Evolutionary conservation across 2,113 vertebrate species (phyloP).

Genomic region (Chamaea fasciata): DNA sequence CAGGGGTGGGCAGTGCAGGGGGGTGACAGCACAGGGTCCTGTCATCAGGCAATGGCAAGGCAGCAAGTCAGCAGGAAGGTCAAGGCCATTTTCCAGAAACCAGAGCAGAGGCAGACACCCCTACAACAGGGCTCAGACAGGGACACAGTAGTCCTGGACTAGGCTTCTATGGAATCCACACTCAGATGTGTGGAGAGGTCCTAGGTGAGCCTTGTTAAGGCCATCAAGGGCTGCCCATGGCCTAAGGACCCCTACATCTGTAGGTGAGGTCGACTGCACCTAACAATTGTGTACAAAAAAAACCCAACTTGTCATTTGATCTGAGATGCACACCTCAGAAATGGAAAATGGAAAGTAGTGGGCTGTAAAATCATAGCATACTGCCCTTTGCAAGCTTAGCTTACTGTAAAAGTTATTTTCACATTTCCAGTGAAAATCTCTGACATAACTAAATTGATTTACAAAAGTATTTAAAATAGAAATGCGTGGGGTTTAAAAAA

Average conservation of each 20-base stretch:
- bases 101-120: not conserved
- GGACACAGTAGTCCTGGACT: not conserved
- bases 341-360: not conserved
- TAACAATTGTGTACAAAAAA: not conserved
- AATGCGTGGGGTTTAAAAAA: not conserved
- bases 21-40: not conserved
- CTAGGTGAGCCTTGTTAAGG: not conserved
- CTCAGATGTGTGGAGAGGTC: not conserved
- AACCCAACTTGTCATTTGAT: not conserved
- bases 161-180: not conserved
- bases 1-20: not conserved
- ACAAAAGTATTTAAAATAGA: constrained; percentile 16
- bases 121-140: not conserved
- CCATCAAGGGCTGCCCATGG: not conserved
- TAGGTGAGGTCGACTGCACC: not conserved
- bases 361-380: constrained; percentile 29
- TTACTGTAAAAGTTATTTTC: constrained; percentile 4
- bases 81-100: not conserved
- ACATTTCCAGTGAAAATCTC: not conserved
- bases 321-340: not conserved
- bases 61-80: not conserved
- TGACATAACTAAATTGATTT: constrained; percentile 24
- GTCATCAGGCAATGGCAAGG: not conserved
- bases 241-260: not conserved
- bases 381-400: not conserved